A percentile compares a stretch with the other conserved stretches of the same genome.
Conservation (phyloP, 2,113 vertebrate species). For the Edolisoma coerulescens region DNA sequence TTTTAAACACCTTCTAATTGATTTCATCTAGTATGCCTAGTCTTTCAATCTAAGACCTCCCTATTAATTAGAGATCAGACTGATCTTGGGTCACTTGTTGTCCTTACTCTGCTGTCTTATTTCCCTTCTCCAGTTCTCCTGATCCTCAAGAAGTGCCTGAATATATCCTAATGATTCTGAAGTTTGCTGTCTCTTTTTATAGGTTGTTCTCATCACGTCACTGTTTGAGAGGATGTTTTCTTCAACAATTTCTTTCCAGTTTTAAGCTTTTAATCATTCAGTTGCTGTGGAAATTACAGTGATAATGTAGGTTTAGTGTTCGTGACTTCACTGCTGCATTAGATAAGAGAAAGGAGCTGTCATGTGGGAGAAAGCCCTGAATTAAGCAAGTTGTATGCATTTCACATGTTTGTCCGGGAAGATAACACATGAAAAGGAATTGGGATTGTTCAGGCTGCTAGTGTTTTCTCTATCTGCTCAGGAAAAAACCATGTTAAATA, state of each 20-base stretch:
- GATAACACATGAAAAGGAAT: not conserved
- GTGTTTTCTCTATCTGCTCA: not conserved
- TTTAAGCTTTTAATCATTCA: not conserved
- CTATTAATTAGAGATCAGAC: not conserved
- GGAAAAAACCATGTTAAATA: not conserved
- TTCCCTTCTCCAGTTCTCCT: not conserved
- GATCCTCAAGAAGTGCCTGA: not conserved
- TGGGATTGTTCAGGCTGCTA: not conserved
- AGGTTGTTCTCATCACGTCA: not conserved
- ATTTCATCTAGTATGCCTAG: not conserved
- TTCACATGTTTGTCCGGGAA: not conserved
- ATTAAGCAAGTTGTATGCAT: not conserved
- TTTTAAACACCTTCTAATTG: not conserved
- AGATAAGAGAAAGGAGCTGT: slow-evolving; percentile 15
- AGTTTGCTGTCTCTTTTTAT: not conserved
- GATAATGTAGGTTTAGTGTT: not conserved
- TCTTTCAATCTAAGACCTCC: not conserved
- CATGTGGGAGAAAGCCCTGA: not conserved
- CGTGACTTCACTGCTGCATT: not conserved
- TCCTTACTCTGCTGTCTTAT: not conserved
- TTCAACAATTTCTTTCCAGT: not conserved
- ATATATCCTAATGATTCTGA: not conserved
- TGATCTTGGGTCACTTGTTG: not conserved
- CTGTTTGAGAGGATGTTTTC: not conserved
- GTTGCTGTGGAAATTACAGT: slow-evolving; percentile 18